These are phyloP conservation scores for Ancistrus triradiatus DNA, from an alignment of 2,113 vertebrate species.

Conservation along the genomic window DNA sequence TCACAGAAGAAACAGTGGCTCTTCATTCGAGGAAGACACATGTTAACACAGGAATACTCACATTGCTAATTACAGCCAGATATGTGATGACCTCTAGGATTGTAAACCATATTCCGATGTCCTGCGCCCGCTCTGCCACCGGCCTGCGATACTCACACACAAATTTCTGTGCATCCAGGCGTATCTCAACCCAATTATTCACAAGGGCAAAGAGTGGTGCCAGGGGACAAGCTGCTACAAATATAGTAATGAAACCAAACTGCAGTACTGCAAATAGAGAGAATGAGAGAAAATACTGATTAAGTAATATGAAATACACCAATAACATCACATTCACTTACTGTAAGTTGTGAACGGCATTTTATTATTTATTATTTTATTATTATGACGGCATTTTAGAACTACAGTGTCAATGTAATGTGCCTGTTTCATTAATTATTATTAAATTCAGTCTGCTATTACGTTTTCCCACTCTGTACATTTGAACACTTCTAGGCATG, in stretches of 20 bases:
- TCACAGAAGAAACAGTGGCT: background rate
- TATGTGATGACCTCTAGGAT: constrained; percentile 69
- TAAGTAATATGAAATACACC: background rate
- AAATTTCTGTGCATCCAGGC: constrained; percentile 72
- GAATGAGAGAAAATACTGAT: background rate
- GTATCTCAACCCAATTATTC: constrained; percentile 74
- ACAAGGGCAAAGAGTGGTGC: constrained; percentile 71
- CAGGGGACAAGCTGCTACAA: constrained; percentile 70
- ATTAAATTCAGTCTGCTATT: too few species aligned
- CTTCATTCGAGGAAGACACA: background rate
- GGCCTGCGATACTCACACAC: constrained; percentile 69
- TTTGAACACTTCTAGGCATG: too few species aligned
- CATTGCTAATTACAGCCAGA: constrained; percentile 66
- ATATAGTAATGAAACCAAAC: constrained; percentile 78
- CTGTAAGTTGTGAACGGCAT: too few species aligned
- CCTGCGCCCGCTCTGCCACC: constrained; percentile 64
- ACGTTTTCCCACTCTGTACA: too few species aligned
- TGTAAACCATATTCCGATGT: constrained; percentile 74
- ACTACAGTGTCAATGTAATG: too few species aligned
- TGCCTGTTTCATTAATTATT: too few species aligned
- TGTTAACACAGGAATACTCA: constrained; percentile 47
- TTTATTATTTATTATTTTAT: too few species aligned
- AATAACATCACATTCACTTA: too few species aligned
- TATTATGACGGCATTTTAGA: too few species aligned
- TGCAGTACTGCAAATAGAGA: constrained; percentile 65